These are phyloP conservation scores for Aplysia californica DNA, from an alignment of 1,140 invertebrate species.

Conservation along the genomic window DNA sequence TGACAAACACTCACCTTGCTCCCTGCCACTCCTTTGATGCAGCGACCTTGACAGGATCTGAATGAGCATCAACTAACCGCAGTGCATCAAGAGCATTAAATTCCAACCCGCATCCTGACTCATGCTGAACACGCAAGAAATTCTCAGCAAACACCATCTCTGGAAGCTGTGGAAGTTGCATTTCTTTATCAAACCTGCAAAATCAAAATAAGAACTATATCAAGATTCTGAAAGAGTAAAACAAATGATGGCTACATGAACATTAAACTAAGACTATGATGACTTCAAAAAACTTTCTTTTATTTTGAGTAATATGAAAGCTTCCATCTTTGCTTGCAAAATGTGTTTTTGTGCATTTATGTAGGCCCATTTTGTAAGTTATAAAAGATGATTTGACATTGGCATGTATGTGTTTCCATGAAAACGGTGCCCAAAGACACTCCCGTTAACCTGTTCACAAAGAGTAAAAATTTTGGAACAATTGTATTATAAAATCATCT, in stretches of 20 bases:
- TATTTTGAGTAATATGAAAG: neutral
- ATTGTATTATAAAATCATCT: no score
- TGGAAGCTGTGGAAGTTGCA: conserved; percentile 90
- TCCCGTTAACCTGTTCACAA: no score
- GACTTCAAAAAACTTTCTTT: neutral
- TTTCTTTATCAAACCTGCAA: conserved; percentile 78
- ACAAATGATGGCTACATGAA: no score
- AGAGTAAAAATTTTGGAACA: no score
- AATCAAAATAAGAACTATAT: conserved; percentile 13
- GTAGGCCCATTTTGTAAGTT: neutral
- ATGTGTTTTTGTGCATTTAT: neutral
- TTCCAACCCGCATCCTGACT: conserved; percentile 78
- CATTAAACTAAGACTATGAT: neutral
- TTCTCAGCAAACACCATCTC: conserved; percentile 93
- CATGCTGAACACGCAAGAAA: conserved; percentile 57
- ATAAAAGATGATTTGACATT: neutral
- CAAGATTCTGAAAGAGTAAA: no score
- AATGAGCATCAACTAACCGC: conserved; percentile 76
- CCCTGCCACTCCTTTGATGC: conserved; percentile 90
- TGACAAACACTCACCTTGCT: no score
- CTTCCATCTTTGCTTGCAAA: neutral
- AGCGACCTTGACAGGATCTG: conserved; percentile 78
- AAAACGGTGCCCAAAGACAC: no score
- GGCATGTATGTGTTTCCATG: no score
- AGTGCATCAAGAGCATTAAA: conserved; percentile 94